phyloP scores from a whole-genome alignment of 2,113 vertebrate species.

The Myrmophylax atrothorax region DNA sequence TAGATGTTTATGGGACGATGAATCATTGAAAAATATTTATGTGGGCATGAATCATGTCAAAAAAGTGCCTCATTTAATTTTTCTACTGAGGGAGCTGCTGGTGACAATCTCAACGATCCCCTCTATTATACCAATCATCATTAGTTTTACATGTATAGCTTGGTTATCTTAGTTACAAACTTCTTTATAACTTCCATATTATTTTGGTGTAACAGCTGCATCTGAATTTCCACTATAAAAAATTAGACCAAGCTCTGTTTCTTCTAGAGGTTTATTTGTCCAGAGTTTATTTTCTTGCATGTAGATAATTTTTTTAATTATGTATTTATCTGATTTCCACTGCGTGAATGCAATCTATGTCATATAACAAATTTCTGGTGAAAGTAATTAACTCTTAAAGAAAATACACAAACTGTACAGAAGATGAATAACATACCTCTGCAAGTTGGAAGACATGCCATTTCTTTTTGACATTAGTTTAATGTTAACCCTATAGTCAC shows the following conservation, averaged over 20 bases:
- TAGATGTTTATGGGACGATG: constrained; percentile 23
- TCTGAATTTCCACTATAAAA: neutral
- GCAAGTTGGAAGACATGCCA: neutral
- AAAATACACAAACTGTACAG: neutral
- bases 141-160: neutral
- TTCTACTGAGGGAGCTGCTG: neutral
- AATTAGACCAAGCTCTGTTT: neutral
- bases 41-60: neutral
- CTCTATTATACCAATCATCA: neutral
- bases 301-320: neutral
- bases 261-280: neutral
- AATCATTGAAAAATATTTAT: constrained; percentile 42
- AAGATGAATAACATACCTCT: neutral
- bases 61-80: neutral
- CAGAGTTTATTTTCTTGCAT: neutral
- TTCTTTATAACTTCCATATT: neutral
- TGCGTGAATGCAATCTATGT: neutral
- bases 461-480: neutral
- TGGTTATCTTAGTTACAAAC: neutral
- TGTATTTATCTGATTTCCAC: neutral
- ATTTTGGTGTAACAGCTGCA: neutral
- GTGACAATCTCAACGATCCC: neutral
- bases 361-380: neutral
- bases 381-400: neutral
- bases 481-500: neutral